Base-by-base conservation (phyloP, 2,113 vertebrate species). In the Peromyscus leucopus region DNA sequence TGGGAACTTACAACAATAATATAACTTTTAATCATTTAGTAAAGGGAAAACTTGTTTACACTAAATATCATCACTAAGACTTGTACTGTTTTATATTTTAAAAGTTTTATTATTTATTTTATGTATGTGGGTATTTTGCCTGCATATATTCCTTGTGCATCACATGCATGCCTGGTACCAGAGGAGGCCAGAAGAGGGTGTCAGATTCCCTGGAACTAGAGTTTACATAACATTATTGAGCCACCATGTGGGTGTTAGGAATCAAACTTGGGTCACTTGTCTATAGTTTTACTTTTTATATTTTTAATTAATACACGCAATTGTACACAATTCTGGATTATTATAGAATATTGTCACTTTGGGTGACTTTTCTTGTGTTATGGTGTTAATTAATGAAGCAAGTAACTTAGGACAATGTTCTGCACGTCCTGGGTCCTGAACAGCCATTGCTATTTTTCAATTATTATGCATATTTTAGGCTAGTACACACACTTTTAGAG, bases 401-500 rank as follows among this genome's bases (percentile, higher is more conserved):
- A 80, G 79, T 63, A 7, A 39, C 17, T 46, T 21, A 51, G 79
- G 3, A n/a, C 0, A 46, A 22, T 15, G 26, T 3, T 57, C 26
- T 57, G 16, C 7, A 26, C 22, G 11, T 46, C n/a, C 76, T 7
- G 33, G 4, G 39, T 78, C 19, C 89, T 85, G n/a, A 90, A 71
- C 6, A 57, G 15, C 24, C 61, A 51, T 0, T 79, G 79, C 19
- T 31, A n/a, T 82, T 7, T 74, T 96, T 82, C 78, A 71, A 72
- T 83, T 79, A 48, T 51, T 75, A 71, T 36, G 63, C 88, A 92
- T 59, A 42, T 84, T 96, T 86, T 92, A 90, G 94, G 31, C 46
- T 71, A 5, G 13, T n/a, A 57, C 57, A 24, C 1, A 55, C 4
- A 1, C 39, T 65, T 92, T 94, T 85, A 83, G 83, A 92, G 28